phyloP scores from a whole-genome alignment of 1,140 invertebrate species.

The Atta colombica region DNA sequence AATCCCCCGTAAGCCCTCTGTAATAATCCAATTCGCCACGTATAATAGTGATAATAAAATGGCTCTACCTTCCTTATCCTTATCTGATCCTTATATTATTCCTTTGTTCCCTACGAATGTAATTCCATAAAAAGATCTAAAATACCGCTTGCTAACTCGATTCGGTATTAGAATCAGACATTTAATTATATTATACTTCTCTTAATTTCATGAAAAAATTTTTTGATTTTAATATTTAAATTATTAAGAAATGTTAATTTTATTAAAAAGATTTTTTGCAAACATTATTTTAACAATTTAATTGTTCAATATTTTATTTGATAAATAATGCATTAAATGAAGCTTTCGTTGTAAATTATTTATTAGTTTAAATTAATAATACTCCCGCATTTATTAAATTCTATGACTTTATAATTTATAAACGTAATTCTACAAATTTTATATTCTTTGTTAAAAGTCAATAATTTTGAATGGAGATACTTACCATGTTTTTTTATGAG shows the following conservation, averaged over 20 bases:
- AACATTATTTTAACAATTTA: background rate
- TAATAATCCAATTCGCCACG: slow-evolving; percentile 39
- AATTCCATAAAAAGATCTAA: slow-evolving; percentile 31
- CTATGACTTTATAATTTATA: background rate
- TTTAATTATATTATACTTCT: slow-evolving; percentile 30
- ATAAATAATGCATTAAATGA: background rate
- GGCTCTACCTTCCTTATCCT: slow-evolving; percentile 30
- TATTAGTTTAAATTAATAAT: background rate
- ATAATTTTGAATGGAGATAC: background rate
- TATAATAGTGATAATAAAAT: slow-evolving; percentile 37
- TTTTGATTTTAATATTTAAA: slow-evolving; percentile 1
- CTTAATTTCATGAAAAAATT: background rate
- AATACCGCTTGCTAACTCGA: slow-evolving; percentile 3
- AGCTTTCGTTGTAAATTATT: slow-evolving; percentile 13
- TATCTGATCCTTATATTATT: slow-evolving; percentile 41
- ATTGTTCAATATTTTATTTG: background rate
- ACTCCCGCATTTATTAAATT: background rate
- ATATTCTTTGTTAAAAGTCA: background rate
- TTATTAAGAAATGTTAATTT: background rate
- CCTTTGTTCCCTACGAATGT: slow-evolving; percentile 19
- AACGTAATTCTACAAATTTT: background rate
- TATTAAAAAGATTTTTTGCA: background rate
- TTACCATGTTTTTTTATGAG: background rate
- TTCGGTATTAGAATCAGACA: slow-evolving; percentile 19
- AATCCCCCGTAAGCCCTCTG: slow-evolving; percentile 12